Base-by-base conservation (phyloP, 2,797 vertebrate genomes). In the Semotilus atromaculatus region DNA sequence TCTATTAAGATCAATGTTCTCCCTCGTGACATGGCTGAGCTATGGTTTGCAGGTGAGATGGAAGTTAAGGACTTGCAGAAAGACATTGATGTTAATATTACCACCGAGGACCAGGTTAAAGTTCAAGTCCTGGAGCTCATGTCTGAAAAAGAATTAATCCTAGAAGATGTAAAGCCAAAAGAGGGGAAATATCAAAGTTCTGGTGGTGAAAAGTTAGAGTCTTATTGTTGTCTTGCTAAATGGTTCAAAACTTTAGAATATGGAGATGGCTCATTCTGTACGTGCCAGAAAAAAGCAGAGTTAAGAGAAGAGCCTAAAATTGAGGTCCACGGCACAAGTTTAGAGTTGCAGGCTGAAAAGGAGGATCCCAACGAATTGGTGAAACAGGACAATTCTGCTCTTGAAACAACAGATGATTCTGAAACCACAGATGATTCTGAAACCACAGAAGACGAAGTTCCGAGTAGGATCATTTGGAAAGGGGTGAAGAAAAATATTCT, bases 151-250 rank as follows among this genome's bases (percentile, higher is more conserved):
- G 53, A 81, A 79, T 13, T 31, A 0, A 18, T 48, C 8, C 18
- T 14, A 14, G 51, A 80, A 21, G 11, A 68, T 31, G 18, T 43
- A 1, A 79, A 82, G 26, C 40, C 36, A 13, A 18, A 38, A 36
- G 58, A 78, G 23, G 34, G 1, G 26, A 79, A 38, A 7, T 68
- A 16, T 76, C 3, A 1, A 76, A 45, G 55, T 67, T 26, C 26
- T 23, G 23, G 40, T 60, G 51, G 11, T n/a, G 53, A 29, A 3
- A 26, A 58, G 14, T 11, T 88, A 31, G 29, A 85, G 10, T 68
- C 40, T 36, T 84, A 66, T 87, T 95, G 95, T 88, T 95, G 94
- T 85, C 16, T 94, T 81, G 23, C 48, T 26, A 89, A 40, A 68
- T 93, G 89, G 90, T 55, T 90, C 19, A 85, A 91, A 76, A 70